Evolutionary conservation across 2,113 vertebrate genomes (phyloP).

Genomic region (Noctilio leporinus): DNA sequence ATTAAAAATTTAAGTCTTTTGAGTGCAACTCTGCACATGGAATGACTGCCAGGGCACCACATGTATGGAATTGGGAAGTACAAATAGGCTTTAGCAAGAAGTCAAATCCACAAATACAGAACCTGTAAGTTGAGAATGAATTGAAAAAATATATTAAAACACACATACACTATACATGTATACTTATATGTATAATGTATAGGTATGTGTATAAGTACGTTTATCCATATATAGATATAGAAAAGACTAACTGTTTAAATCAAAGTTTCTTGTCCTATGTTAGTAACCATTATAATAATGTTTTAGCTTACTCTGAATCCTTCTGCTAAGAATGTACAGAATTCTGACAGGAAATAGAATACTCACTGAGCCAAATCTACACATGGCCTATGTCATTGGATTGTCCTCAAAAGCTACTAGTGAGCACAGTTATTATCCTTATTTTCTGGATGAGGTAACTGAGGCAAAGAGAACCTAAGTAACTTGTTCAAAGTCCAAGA

Average conservation of each 20-base stretch:
- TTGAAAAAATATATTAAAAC: not conserved
- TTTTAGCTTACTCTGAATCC: not conserved
- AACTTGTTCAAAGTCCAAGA: not conserved
- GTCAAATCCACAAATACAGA: not conserved
- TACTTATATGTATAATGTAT: no score
- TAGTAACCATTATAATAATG: not conserved
- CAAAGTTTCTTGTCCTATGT: not conserved
- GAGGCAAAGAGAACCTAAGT: not conserved
- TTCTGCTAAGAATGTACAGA: not conserved
- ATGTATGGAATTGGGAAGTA: not conserved
- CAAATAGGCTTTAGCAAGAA: not conserved
- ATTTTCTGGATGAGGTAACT: not conserved
- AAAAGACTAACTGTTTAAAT: not conserved
- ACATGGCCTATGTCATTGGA: not conserved
- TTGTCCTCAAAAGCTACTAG: not conserved
- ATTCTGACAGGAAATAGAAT: not conserved
- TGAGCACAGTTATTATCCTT: not conserved
- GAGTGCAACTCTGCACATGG: not conserved
- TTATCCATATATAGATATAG: not conserved
- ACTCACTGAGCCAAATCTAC: not conserved
- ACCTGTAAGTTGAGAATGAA: not conserved
- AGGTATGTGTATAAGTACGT: not conserved
- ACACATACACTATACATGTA: not conserved
- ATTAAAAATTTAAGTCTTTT: not conserved
- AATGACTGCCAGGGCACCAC: not conserved